Conservation (phyloP, 2,797 vertebrate genomes). For the Triplophysa yarkandensis region DNA sequence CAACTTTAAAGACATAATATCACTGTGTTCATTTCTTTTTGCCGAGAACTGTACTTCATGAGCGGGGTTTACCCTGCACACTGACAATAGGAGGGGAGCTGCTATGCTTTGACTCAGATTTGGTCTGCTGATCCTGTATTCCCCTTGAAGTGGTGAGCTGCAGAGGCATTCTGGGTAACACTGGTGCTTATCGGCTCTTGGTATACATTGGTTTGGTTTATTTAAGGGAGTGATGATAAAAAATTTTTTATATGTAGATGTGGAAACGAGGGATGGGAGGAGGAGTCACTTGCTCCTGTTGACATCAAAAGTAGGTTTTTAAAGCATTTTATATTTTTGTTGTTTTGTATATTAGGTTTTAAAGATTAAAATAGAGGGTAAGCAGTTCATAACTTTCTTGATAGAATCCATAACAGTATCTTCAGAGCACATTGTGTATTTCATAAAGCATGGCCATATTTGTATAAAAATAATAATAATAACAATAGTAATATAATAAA, state of each 20-base stretch:
- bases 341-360: slow-evolving; percentile 79
- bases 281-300: slow-evolving; percentile 58
- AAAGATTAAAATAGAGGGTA: slow-evolving; percentile 58
- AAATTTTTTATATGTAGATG: slow-evolving; percentile 70
- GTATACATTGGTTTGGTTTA: slow-evolving; percentile 53
- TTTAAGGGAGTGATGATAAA: slow-evolving; percentile 63
- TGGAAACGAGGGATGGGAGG: slow-evolving; percentile 53
- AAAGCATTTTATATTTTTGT: slow-evolving; percentile 72
- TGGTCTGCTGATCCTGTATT: slow-evolving; percentile 24
- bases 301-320: slow-evolving; percentile 63
- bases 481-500: slow-evolving; percentile 40
- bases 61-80: slow-evolving; percentile 24
- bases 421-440: slow-evolving; percentile 76
- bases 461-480: no score
- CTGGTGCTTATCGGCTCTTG: slow-evolving; percentile 11
- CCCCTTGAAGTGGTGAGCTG: not conserved
- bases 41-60: slow-evolving; percentile 63
- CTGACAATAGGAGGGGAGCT: slow-evolving; percentile 16
- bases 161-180: slow-evolving; percentile 45
- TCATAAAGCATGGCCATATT: slow-evolving; percentile 71
- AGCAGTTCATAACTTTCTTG: slow-evolving; percentile 55
- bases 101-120: slow-evolving; percentile 6
- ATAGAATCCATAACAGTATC: slow-evolving; percentile 70
- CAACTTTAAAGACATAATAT: slow-evolving; percentile 63
- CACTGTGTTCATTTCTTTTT: slow-evolving; percentile 67